Percentiles rank a stretch among this genome's conserved stretches.
These are phyloP conservation scores for Pocillopora damicornis DNA, from an alignment of 64 coral and sea anemone species.

Conservation along the genomic window DNA sequence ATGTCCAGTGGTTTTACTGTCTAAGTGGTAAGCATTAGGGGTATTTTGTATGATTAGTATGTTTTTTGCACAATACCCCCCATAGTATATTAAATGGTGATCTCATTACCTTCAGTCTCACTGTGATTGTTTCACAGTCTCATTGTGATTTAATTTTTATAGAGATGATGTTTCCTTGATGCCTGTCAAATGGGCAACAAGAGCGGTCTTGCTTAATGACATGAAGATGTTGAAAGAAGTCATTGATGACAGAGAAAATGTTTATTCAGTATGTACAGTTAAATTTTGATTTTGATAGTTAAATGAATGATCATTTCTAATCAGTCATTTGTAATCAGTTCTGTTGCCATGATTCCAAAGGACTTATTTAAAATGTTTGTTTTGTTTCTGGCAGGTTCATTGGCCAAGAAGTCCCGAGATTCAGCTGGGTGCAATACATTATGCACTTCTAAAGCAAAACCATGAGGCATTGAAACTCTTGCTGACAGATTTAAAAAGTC, in stretches of 20 bases:
- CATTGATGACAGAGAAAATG: constrained; percentile 64
- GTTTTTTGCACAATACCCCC: too few relatives aligned
- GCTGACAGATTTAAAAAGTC: constrained; percentile 45
- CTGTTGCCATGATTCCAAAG: neutral
- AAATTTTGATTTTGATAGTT: neutral
- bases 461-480: constrained; percentile 64
- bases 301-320: too few relatives aligned
- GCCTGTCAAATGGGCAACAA: constrained; percentile 66
- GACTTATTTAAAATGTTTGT: neutral
- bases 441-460: constrained; percentile 62
- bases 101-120: too few relatives aligned
- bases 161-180: constrained; percentile 59
- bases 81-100: too few relatives aligned
- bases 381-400: constrained; percentile 44
- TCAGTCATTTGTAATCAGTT: neutral
- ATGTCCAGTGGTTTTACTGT: too few relatives aligned
- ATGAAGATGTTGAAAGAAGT: constrained; percentile 63
- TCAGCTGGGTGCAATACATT: constrained; percentile 52
- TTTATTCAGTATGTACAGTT: constrained; percentile 45
- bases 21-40: too few relatives aligned
- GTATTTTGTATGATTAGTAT: too few relatives aligned
- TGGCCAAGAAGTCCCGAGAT: constrained; percentile 83
- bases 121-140: neutral
- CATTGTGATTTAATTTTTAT: neutral
- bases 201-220: constrained; percentile 62